These are phyloP conservation scores for Pteronura brasiliensis DNA, from an alignment of 2,113 vertebrate genomes.

Conservation along the genomic window DNA sequence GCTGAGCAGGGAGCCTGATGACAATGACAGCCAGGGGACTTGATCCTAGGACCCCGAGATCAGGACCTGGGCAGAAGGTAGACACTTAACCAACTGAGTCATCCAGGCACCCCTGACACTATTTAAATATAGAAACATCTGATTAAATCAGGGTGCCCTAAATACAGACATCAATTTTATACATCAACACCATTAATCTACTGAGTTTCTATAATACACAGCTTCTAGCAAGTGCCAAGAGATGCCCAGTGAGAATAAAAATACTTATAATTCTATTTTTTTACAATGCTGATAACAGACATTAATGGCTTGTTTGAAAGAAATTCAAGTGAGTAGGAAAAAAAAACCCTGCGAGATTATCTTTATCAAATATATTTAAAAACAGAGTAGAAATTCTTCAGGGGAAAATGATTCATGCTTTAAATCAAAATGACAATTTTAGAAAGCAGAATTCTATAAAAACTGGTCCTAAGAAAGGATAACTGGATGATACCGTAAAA, in stretches of 20 bases:
- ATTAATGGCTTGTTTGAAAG: neutral
- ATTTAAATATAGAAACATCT: neutral
- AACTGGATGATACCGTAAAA: neutral
- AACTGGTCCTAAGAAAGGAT: neutral
- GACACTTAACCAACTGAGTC: neutral
- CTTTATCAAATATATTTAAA: neutral
- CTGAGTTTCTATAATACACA: neutral
- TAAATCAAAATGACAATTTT: slow-evolving; percentile 34
- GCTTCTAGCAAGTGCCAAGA: neutral
- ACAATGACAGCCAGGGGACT: neutral
- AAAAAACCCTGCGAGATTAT: neutral
- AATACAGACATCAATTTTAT: neutral
- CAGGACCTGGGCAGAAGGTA: neutral
- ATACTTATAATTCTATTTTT: neutral
- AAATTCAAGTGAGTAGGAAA: neutral
- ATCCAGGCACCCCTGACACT: neutral
- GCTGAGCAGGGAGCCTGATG: neutral
- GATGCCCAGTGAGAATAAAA: neutral
- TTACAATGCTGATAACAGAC: neutral
- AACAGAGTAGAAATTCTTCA: neutral
- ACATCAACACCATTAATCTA: neutral
- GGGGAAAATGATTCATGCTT: neutral
- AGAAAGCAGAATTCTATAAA: slow-evolving; percentile 5
- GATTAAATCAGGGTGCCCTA: neutral
- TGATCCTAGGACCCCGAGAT: neutral